Conservation (phyloP, 1,140 invertebrate species). For the Cyclargus thomasi region DNA sequence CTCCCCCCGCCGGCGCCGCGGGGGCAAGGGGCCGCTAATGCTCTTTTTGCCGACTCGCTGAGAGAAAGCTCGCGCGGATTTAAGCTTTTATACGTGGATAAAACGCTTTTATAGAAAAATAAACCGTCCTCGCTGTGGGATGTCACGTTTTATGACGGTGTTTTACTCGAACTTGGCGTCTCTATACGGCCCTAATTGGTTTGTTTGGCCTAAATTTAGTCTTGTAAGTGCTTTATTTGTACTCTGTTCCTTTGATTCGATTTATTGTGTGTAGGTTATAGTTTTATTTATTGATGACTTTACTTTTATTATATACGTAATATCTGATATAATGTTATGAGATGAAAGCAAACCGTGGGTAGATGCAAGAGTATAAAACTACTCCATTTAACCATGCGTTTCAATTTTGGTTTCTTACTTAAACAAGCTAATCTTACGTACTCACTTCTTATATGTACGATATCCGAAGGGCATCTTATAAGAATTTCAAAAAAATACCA, state of each 20-base stretch:
- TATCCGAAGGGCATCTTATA: too few species aligned
- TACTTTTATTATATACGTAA: too few species aligned
- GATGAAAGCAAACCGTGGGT: too few species aligned
- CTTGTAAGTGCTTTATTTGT: slow-evolving; percentile 28
- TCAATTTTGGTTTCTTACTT: too few species aligned
- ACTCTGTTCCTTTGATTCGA: neutral
- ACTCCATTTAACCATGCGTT: too few species aligned
- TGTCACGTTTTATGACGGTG: slow-evolving; percentile 67
- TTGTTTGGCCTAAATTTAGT: slow-evolving; percentile 54
- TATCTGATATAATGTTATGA: too few species aligned
- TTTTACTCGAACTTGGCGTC: slow-evolving; percentile 70
- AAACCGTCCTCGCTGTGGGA: slow-evolving; percentile 71
- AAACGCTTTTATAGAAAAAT: slow-evolving; percentile 73
- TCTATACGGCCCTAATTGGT: slow-evolving; percentile 61
- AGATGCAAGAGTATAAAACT: too few species aligned
- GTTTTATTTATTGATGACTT: too few species aligned
- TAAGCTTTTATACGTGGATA: slow-evolving; percentile 74
- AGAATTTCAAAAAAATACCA: too few species aligned
- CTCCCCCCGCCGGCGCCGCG: slow-evolving; percentile 38
- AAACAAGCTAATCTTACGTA: too few species aligned
- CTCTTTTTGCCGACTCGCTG: slow-evolving; percentile 65
- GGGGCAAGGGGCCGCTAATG: slow-evolving; percentile 39
- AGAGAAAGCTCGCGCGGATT: slow-evolving; percentile 71
- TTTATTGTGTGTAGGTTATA: too few species aligned
- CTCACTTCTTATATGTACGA: too few species aligned